Evolutionary conservation across 2,888 invertebrate species (phyloP).

Genomic region (Melieria crassipennis): DNA sequence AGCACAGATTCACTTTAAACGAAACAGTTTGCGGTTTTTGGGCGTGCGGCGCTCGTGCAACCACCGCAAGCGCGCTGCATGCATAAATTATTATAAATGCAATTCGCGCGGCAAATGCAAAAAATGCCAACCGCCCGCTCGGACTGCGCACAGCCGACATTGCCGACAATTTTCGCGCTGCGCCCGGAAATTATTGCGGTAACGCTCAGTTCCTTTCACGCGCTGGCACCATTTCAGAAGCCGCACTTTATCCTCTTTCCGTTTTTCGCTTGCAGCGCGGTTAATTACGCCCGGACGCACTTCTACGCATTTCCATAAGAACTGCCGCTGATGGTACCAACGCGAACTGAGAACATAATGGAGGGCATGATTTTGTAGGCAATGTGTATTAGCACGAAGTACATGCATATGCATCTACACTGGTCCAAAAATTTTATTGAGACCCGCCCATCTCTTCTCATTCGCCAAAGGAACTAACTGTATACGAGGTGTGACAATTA

Average conservation of each 20-base stretch:
- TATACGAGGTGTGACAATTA: too few species aligned
- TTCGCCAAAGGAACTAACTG: too few species aligned
- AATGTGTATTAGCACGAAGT: too few species aligned
- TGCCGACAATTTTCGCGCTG: conserved; percentile 14
- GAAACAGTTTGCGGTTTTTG: conserved; percentile 39
- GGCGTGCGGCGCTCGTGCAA: conserved; percentile 20
- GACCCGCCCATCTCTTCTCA: too few species aligned
- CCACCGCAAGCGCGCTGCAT: conserved; percentile 21
- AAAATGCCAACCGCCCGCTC: neutral
- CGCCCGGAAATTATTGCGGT: conserved; percentile 28
- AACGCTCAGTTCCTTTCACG: conserved; percentile 22
- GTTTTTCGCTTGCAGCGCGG: neutral
- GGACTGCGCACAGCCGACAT: neutral
- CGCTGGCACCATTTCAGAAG: conserved; percentile 20
- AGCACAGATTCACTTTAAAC: conserved; percentile 17
- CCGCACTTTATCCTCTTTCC: conserved; percentile 25
- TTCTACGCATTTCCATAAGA: neutral
- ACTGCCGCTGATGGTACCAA: too few species aligned
- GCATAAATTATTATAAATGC: conserved; percentile 41
- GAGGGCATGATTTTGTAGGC: too few species aligned
- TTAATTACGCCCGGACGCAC: neutral
- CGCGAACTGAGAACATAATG: too few species aligned
- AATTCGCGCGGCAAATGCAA: conserved; percentile 34
- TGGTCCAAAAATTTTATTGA: too few species aligned
- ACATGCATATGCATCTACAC: too few species aligned